Percentiles rank a stretch among this genome's conserved stretches.
Conservation (phyloP, 37 sponge, comb jelly and placozoan genomes). For the Ianthella basta region DNA sequence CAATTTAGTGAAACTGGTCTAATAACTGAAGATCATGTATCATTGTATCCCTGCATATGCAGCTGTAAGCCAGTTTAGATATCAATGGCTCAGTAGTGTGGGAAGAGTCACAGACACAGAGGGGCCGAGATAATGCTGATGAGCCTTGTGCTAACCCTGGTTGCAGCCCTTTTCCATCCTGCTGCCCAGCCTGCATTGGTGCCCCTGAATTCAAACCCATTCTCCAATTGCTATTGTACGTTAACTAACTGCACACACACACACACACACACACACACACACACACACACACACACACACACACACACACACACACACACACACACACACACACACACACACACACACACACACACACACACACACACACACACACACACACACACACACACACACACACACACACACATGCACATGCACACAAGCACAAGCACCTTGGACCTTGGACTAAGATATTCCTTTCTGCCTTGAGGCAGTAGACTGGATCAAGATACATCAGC, state of each 20-base stretch:
- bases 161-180: conserved; percentile 62
- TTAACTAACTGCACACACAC: too few species aligned
- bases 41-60: background rate
- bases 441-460: too few species aligned
- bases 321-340: conserved; percentile 8
- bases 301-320: conserved; percentile 8
- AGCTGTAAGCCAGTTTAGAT: conserved; percentile 37
- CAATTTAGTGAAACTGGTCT: too few species aligned
- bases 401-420: background rate
- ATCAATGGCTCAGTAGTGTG: conserved; percentile 30
- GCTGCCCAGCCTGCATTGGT: conserved; percentile 57
- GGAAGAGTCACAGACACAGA: conserved; percentile 45
- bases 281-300: too few species aligned
- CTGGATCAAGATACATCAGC: too few species aligned
- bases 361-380: background rate
- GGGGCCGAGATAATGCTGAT: background rate
- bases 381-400: conserved; percentile 7
- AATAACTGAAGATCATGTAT: too few species aligned
- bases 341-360: background rate
- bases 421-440: too few species aligned
- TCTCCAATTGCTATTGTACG: too few species aligned
- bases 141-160: conserved; percentile 61
- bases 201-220: too few species aligned
- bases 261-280: too few species aligned
- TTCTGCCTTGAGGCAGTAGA: too few species aligned